Evolutionary conservation across 2,888 invertebrate genomes (phyloP), one percentile per base, ranked within the genome.

Genomic region (Keiferia lycopersicella): DNA sequence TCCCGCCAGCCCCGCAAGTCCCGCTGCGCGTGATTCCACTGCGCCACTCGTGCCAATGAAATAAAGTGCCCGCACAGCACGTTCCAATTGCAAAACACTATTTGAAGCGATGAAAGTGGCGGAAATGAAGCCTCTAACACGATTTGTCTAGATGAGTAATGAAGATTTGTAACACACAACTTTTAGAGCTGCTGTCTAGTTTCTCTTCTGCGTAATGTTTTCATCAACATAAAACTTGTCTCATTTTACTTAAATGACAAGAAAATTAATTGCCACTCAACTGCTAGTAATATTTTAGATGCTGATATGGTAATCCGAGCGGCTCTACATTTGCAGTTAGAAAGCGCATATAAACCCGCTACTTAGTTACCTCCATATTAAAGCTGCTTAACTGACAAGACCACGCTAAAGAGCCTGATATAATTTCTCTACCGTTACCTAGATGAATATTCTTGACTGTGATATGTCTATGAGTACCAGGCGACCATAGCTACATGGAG

Each of bases 21-120:
- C 67, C 67, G 75, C 77, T 74, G 82, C 78, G 87, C 83, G 84
- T 87, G 88, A 86, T 84, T 83, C 84, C 76, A 83, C 85, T 81
- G 74, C 86, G 84, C 83, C 87, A 80, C 84, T 84, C 84, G 85
- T 84, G 85, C 83, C 84, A 86, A 84, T 84, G 84, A 84, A 88
- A 89, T 86, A 86, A 89, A 87, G 83, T 87, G 87, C 80, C 87
- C 86, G 84, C 86, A 84, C 84, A 86, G 82, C 86, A 84, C 86
- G 88, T 85, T 83, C 85, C 87, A 84, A 87, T 89, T 91, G 88
- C 89, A 85, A 90, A 88, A 88, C 77, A 76, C 77, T 82, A 79
- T 81, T 82, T 82, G 78, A 80, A 75, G 76, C 78, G 80, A 84
- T 80, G 84, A 86, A 87, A 87, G 84, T 83, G 76, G 78, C 81